Percentiles rank a stretch among this genome's conserved stretches.
These are phyloP conservation scores for Sebastes flavidus DNA, from an alignment of 2,797 vertebrate species.

Conservation along the genomic window DNA sequence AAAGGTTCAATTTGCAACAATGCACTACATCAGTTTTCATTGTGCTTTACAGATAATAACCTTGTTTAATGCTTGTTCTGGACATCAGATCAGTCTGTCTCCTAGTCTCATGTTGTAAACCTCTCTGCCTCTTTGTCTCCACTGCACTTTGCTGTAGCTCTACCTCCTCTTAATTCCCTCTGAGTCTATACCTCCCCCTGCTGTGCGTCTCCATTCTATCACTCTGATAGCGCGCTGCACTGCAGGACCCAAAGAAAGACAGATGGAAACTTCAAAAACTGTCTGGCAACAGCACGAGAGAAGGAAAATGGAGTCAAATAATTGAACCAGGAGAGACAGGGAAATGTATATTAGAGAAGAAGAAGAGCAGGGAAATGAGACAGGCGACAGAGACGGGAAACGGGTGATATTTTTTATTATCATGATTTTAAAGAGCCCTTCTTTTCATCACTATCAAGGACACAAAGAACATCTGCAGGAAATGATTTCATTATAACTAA, in stretches of 20 bases:
- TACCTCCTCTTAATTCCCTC: background rate
- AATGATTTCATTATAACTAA: background rate
- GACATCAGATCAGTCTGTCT: background rate
- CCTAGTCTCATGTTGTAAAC: background rate
- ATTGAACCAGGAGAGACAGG: background rate
- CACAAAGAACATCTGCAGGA: background rate
- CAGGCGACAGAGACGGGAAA: too few relatives aligned
- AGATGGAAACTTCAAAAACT: slow-evolving; percentile 38
- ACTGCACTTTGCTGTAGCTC: background rate
- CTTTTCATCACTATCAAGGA: background rate
- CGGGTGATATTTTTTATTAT: too few relatives aligned
- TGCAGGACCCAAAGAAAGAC: slow-evolving; percentile 42
- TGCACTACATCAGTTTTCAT: background rate
- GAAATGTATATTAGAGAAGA: background rate
- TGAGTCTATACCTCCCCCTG: slow-evolving; percentile 49
- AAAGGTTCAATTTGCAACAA: background rate
- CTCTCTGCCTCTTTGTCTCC: background rate
- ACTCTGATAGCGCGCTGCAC: slow-evolving; percentile 32
- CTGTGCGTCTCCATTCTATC: slow-evolving; percentile 46
- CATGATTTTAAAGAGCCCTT: background rate
- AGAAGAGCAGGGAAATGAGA: background rate
- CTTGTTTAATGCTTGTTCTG: background rate
- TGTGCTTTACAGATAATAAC: background rate
- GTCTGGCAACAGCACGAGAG: slow-evolving; percentile 9
- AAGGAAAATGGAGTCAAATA: background rate